These are phyloP conservation scores for Nothobranchius furzeri DNA, from an alignment of 2,113 vertebrate genomes.

Conservation along the genomic window DNA sequence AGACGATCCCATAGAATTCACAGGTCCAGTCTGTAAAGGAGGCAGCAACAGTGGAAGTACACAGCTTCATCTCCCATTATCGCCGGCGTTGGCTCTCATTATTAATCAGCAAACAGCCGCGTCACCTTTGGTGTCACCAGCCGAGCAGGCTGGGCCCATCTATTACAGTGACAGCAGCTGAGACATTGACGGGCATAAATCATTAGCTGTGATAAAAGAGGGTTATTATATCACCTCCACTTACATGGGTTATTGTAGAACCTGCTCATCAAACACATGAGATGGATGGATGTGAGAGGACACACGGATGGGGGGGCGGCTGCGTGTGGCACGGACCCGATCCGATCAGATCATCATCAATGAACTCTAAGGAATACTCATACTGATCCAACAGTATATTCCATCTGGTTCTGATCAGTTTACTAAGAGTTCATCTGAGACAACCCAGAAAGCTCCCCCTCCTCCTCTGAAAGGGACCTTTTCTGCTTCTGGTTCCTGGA, in stretches of 20 bases:
- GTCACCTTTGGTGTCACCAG: conserved; percentile 50
- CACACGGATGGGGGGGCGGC: not conserved
- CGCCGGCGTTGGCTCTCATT: conserved; percentile 20
- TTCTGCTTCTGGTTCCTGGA: too few species aligned
- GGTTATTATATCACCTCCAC: conserved; percentile 56
- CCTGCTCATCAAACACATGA: conserved; percentile 25
- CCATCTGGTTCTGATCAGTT: too few species aligned
- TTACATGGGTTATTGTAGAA: conserved; percentile 42
- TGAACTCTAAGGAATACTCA: not conserved
- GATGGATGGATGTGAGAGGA: conserved; percentile 19
- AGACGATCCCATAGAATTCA: conserved; percentile 16
- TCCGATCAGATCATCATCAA: not conserved
- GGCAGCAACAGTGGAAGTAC: not conserved
- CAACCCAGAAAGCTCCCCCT: too few species aligned
- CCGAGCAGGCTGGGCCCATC: conserved; percentile 30
- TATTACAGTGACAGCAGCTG: conserved; percentile 27
- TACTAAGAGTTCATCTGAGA: too few species aligned
- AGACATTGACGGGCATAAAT: conserved; percentile 46
- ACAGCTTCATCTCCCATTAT: conserved; percentile 45
- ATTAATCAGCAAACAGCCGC: conserved; percentile 45
- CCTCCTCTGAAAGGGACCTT: too few species aligned
- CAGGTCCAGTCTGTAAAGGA: not conserved
- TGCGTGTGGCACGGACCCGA: not conserved
- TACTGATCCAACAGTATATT: too few species aligned
- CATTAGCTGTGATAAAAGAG: conserved; percentile 59